Conservation (phyloP, 2,113 vertebrate genomes). For the Elephas maximus region DNA sequence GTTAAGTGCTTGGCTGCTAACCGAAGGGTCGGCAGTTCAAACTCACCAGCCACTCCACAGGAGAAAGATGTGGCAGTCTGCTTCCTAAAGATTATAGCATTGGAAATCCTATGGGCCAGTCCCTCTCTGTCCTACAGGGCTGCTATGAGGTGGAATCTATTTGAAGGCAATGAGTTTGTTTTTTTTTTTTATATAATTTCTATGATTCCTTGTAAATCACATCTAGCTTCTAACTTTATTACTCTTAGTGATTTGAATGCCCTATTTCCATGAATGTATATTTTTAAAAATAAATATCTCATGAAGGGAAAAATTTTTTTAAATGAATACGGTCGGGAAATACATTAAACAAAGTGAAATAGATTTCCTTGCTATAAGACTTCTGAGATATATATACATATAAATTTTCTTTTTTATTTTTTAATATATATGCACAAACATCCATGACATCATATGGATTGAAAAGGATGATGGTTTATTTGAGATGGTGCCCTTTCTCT, state of each 20-base stretch:
- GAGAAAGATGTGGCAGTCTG: no score
- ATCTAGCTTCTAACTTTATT: not conserved
- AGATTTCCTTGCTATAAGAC: not conserved
- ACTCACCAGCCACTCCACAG: no score
- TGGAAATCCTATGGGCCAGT: no score
- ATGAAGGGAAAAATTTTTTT: not conserved
- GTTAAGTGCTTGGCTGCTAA: no score
- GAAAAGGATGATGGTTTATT: not conserved
- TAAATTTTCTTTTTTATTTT: not conserved
- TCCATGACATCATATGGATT: not conserved
- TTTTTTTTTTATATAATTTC: not conserved
- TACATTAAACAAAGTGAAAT: not conserved
- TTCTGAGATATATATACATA: not conserved
- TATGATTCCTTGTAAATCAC: constrained; percentile 5
- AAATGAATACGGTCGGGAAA: not conserved
- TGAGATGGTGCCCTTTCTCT: not conserved
- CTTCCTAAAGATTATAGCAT: no score
- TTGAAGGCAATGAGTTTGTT: no score
- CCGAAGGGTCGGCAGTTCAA: no score
- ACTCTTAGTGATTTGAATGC: not conserved
- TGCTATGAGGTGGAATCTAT: no score
- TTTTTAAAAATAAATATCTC: not conserved
- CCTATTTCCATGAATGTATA: not conserved
- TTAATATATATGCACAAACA: not conserved
- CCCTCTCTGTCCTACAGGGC: no score